Conservation (phyloP, 2,797 vertebrate genomes). For the Dendrocincla fuliginosa region DNA sequence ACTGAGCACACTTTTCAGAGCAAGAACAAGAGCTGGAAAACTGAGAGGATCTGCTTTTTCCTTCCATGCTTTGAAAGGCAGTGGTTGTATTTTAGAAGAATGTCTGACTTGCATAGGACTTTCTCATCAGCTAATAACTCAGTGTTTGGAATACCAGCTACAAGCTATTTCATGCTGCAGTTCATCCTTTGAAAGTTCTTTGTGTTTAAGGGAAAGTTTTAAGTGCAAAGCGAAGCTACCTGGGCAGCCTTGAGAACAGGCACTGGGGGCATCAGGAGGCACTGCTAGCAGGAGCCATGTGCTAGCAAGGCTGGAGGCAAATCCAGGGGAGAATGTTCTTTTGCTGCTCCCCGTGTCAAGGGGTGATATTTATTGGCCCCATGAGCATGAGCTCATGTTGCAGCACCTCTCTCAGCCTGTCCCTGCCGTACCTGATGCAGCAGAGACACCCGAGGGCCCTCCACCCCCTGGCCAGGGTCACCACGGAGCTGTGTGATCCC, state of each 20-base stretch:
- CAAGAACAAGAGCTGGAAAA: neutral
- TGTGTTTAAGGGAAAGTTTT: neutral
- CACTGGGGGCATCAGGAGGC: neutral
- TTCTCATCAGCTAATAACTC: neutral
- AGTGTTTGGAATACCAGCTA: neutral
- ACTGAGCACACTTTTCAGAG: conserved; percentile 26
- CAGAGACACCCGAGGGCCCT: neutral
- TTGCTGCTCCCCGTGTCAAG: neutral
- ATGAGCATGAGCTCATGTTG: neutral
- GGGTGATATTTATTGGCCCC: neutral
- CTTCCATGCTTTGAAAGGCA: neutral
- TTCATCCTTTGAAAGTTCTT: neutral
- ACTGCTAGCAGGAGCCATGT: neutral
- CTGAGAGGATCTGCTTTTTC: neutral
- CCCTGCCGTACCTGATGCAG: neutral
- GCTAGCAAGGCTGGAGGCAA: neutral
- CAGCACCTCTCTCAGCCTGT: neutral
- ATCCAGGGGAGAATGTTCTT: neutral
- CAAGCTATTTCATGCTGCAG: neutral
- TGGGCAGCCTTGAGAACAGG: neutral
- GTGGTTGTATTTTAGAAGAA: neutral
- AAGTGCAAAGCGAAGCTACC: neutral
- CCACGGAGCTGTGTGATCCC: neutral
- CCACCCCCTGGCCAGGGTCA: neutral
- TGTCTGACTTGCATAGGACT: neutral